Evolutionary conservation across 1,140 invertebrate genomes (phyloP), one percentile per base, ranked within the genome.

Genomic region (Megalopta genalis): DNA sequence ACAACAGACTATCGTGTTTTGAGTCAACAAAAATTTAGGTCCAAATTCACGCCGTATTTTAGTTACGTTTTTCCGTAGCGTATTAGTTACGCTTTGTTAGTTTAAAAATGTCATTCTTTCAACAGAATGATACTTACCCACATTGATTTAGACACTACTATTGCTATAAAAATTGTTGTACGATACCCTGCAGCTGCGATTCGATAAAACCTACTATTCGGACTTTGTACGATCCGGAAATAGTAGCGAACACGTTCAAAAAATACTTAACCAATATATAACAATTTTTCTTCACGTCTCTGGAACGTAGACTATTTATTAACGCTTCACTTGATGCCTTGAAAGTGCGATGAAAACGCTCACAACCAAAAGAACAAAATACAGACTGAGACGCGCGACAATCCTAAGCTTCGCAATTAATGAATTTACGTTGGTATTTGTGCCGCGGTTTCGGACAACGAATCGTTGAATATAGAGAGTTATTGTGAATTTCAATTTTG

Each of bases 271-370:
- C 21, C 42, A 23, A 57, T 57, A n/a, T 57, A 14, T 14, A 75
- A 57, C 63, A 59, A 67, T 32, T 57, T 32, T 67, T 57, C 37
- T 16, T 16, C 18, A 25, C 27, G n/a, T 18, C 21, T 12, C 12
- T 46, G 32, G 32, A 32, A 32, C 49, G 12, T 52, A 16, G 12
- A 3, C 12, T 52, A 5, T 46, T 46, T 54, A 23, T 67, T n/a
- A 46, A 39, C 32, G 25, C 21, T 10, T 37, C 46, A n/a, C 63
- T 37, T 80, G 70, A 65, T 82, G 71, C 71, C 66, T 82, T 82
- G 60, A 69, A 82, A 82, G 77, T 82, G 81, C 77, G 18, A 80
- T 82, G 77, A 80, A 80, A 82, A 80, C 77, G 66, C 16, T 25
- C 23, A 68, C 12, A 39, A 71, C 66, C 10, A 16, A 39, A 23